phyloP scores from a whole-genome alignment of 2,888 invertebrate genomes.

The Cephus pulcher region DNA sequence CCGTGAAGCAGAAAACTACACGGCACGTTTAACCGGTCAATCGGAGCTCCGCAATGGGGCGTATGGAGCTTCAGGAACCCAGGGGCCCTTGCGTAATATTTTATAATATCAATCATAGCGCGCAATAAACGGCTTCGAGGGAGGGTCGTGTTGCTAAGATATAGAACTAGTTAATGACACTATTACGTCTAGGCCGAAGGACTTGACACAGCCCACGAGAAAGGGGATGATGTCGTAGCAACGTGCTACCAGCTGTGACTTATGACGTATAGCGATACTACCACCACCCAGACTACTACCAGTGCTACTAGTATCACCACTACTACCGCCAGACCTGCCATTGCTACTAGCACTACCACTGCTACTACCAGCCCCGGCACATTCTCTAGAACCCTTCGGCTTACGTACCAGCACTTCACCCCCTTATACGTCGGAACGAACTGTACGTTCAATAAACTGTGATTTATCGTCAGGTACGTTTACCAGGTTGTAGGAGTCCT shows the following conservation, averaged over 20 bases:
- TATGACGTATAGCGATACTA: conserved; percentile 57
- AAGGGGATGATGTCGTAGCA: conserved; percentile 55
- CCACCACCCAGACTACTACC: not conserved
- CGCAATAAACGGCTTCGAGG: conserved; percentile 52
- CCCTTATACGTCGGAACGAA: conserved; percentile 38
- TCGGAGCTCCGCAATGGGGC: not conserved
- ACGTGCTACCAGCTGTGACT: conserved; percentile 63
- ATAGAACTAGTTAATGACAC: conserved; percentile 60
- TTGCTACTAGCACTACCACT: not conserved
- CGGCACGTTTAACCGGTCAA: not conserved
- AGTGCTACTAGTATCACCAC: too few species aligned
- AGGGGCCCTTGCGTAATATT: conserved; percentile 39
- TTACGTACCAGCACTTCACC: conserved; percentile 2
- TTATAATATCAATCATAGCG: conserved; percentile 59
- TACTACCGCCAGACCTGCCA: too few species aligned
- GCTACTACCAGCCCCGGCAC: not conserved
- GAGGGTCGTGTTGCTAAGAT: conserved; percentile 56
- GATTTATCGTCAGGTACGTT: conserved; percentile 48
- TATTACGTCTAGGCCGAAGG: conserved; percentile 51
- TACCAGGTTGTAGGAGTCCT: not conserved
- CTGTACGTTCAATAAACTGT: conserved; percentile 46
- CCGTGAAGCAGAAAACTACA: not conserved
- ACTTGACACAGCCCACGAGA: conserved; percentile 27
- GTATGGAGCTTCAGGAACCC: not conserved
- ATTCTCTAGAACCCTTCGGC: not conserved